Base-by-base conservation (phyloP, 2,888 invertebrate genomes). In the Leptogaster cylindrica region DNA sequence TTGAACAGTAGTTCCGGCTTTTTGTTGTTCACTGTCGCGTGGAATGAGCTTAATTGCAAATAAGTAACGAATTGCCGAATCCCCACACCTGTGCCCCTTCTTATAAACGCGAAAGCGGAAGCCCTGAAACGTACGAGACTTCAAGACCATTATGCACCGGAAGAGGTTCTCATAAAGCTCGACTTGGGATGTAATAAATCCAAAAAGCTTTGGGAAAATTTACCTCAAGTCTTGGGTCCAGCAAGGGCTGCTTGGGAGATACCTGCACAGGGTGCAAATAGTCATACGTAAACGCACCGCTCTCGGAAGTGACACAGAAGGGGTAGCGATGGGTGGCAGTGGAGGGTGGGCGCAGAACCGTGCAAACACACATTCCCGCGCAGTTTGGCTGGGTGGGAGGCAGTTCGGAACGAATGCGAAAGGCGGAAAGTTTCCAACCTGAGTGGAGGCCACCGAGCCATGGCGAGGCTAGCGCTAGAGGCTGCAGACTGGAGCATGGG, bases 1-100 rank as follows among this genome's bases (percentile, higher is more conserved):
- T 78, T 80, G 78, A 76, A 79, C 77, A 80, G 80, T 79, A 80
- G 79, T 79, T 79, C 79, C 79, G 79, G 77, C 77, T 73, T 77
- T 76, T 78, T 78, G 77, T 77, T 75, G 61, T 16, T 33, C 69
- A 31, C 64, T 27, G 44, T 61, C 44, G 41, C 28, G 61, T 61
- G 44, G 44, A 23, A 33, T 16, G 55, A 16, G 44, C 18, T 16
- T 44, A 61, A 61, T 61, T 61, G 44, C 61, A 61, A 61, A 41
- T 41, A 28, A 51, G 10, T 12, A n/a, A n/a, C n/a, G n/a, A n/a
- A n/a, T n/a, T 25, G 25, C 28, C 23, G 23, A 27, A 23, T 41
- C 14, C 27, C 27, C 18, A 27, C 44, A 16, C 44, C 27, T 27
- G 61, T 18, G 2, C 3, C 48, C 2, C 51, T 2, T 5, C 12